Base-by-base conservation (phyloP, 1,140 invertebrate species). In the Penaeus vannamei region DNA sequence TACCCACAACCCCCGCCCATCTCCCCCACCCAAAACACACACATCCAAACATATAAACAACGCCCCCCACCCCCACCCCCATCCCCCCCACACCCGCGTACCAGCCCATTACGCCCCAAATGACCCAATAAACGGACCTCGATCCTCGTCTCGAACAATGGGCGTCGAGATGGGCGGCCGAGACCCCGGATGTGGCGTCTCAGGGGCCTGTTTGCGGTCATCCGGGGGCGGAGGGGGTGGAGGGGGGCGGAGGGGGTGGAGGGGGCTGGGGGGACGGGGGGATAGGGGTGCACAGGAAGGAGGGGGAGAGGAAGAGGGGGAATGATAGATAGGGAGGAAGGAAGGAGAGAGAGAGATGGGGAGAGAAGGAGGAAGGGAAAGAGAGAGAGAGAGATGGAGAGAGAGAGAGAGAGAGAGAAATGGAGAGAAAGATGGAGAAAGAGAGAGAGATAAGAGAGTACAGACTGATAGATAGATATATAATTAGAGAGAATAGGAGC, bases 31-130 rank as follows among this genome's bases (percentile, higher is more conserved):
- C 0, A 53, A 32, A 20, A 76, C 20, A 32, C 42, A 17, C 19
- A 32, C 1, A 32, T 29, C 22, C 29, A 20, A 8, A 29, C 20
- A 76, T 32, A 20, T 76, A 17, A 20, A 29, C 72, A 36, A 36
- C 26, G 22, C 29, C 42, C 72, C 72, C 72, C 36, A 29, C 22
- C 81, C 59, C 81, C 64, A 62, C 42, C 26, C 84, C 42, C 64
- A 10, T 10, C n/a, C n/a, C 64, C 66, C 42, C 42, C 53, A 26
- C 69, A 4, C 36, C 36, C 36, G 8, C 36, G 32, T 23, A 46
- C 76, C 85, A 80, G 76, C 81, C 85, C 85, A 86, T 86, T 86
- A 86, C 85, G 59, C 36, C 85, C 7, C 85, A 80, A 86, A 86
- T 86, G 85, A 80, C 59, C 85, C 85, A 80, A 86, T 86, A 86